Evolutionary conservation across 2,113 vertebrate species (phyloP).

Genomic region (Paralichthys olivaceus): DNA sequence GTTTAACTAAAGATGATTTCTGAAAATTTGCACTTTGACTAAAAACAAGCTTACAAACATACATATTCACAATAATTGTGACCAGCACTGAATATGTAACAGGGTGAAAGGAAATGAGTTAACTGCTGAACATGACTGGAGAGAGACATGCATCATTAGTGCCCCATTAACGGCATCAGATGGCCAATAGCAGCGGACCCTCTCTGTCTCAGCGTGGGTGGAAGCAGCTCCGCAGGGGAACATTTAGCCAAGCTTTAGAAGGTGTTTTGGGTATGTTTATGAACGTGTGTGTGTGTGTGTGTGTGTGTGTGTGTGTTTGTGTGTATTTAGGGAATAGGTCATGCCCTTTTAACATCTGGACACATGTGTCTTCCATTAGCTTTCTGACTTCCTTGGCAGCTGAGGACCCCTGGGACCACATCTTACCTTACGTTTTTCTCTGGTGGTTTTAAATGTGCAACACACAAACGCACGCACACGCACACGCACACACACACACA

Average conservation of each 20-base stretch:
- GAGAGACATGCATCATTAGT: constrained; percentile 44
- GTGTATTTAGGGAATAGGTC: constrained; percentile 18
- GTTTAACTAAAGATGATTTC: not conserved
- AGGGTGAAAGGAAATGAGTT: constrained; percentile 6
- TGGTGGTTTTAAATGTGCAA: constrained; percentile 18
- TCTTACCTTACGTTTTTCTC: constrained; percentile 56
- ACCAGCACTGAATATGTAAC: not conserved
- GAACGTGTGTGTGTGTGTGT: constrained; percentile 3
- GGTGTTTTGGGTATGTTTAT: constrained; percentile 43
- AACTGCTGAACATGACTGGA: constrained; percentile 32
- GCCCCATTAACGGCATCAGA: constrained; percentile 35
- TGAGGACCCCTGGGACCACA: constrained; percentile 55
- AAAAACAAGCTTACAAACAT: not conserved
- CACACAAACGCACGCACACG: not conserved
- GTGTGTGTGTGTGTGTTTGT: constrained; percentile 7
- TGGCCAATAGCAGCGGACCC: constrained; percentile 7
- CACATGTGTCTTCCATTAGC: constrained; percentile 74
- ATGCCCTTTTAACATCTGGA: constrained; percentile 58
- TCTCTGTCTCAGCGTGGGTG: constrained; percentile 17
- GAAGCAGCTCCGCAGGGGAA: constrained; percentile 48
- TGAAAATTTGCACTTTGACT: no score
- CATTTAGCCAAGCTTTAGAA: constrained; percentile 21
- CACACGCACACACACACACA: not conserved
- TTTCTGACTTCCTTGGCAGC: constrained; percentile 59
- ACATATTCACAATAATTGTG: no score